Evolutionary conservation across 1,140 invertebrate species (phyloP), one percentile per base, ranked within the genome.

Genomic region (Drosophila pruinosa): DNA sequence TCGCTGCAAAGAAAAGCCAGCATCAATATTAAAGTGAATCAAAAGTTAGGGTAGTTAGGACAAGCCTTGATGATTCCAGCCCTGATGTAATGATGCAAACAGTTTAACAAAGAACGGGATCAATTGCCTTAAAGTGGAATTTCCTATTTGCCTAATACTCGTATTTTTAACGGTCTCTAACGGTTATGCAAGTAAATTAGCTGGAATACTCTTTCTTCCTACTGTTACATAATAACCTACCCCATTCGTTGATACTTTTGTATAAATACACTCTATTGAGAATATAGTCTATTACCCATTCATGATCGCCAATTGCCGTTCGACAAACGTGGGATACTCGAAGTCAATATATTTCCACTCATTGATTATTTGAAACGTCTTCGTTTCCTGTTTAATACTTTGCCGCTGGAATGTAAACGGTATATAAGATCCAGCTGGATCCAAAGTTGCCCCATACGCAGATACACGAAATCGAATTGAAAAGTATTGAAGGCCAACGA

Each of bases 311-410:
- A 71, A 48, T 24, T 92, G 89, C 22, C 93, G 82, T 26, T 90
- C 89, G 5, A 90, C 90, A 24, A 90, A 90, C 2, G 89, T 92
- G 22, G 92, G 92, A 80, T 93, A 94, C 24, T 92, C 92, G 72
- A 93, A 94, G 70, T 94, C 94, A 2, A 94, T 78, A 4, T 90
- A 92, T 39, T 92, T 93, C 94, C 94, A 95, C 12, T 92, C 91
- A 64, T 93, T 94, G 10, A 93, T 28, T 3, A 78, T 50, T n/a
- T 39, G 2, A 72, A 75, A 45, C 19, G n/a, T 7, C n/a, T 53
- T 22, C 26, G 21, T n/a, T 28, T 2, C 47, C 21, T 15, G 24
- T 19, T 47, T 50, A n/a, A n/a, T 26, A 17, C 8, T 17, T 36
- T 39, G 47, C 21, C 22, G 43, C 14, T 56, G 39, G 31, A 61